Evolutionary conservation across 1,140 invertebrate genomes (phyloP).

Genomic region (Drosophila suzukii): DNA sequence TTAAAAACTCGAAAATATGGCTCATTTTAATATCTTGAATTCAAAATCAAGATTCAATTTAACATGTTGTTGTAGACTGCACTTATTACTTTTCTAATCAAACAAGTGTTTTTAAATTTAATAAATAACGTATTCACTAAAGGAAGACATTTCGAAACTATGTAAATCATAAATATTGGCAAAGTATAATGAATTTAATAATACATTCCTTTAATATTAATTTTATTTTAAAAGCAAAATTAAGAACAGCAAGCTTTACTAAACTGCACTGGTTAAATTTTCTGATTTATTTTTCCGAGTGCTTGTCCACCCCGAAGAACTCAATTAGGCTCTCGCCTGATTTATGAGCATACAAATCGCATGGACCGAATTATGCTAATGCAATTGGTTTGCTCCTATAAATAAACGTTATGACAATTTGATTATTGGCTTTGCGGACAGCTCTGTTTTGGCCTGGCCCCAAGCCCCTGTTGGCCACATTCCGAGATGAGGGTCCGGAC

Average conservation of each 20-base stretch:
- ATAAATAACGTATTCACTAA: not conserved
- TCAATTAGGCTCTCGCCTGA: conserved; percentile 60
- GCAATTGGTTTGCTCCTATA: conserved; percentile 66
- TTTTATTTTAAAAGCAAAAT: not conserved
- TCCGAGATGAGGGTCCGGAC: conserved; percentile 2
- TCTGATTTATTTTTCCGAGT: conserved; percentile 8
- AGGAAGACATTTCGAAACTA: not conserved
- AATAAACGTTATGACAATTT: conserved; percentile 80
- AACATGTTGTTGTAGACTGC: no score
- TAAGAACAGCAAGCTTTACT: not conserved
- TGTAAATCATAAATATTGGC: not conserved
- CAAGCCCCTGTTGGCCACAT: not conserved
- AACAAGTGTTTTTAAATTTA: no score
- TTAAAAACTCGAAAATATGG: no score
- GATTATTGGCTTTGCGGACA: conserved; percentile 66
- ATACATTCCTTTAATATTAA: no score
- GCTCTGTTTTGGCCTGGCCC: conserved; percentile 15
- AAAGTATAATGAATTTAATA: no score
- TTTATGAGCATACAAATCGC: conserved; percentile 46
- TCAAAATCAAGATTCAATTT: no score
- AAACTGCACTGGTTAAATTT: not conserved
- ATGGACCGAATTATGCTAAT: conserved; percentile 71
- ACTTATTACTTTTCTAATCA: no score
- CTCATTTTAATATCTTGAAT: no score
- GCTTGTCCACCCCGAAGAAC: conserved; percentile 42